Percentiles rank a stretch among this genome's conserved stretches.
Conservation (phyloP, 2,113 vertebrate genomes). For the Oreochromis tanganicae region DNA sequence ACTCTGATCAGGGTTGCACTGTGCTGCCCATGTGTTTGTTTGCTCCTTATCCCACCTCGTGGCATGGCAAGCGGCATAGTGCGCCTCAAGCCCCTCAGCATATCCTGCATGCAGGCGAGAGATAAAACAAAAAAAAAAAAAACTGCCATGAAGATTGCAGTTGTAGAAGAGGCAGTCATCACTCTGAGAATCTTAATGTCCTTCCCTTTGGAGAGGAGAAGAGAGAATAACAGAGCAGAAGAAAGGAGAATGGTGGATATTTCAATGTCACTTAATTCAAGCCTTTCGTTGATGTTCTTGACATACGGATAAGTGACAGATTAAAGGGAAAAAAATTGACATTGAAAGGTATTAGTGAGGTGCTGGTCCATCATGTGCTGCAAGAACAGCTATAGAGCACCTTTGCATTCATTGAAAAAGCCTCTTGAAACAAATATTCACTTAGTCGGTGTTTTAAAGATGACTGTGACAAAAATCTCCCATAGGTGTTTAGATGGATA, state of each 20-base stretch:
- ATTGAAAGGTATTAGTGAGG: background rate
- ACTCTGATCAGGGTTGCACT: conserved; percentile 64
- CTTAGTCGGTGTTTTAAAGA: background rate
- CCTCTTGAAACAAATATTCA: background rate
- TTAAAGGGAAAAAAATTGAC: background rate
- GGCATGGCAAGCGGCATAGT: conserved; percentile 29
- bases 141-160: conserved; percentile 33
- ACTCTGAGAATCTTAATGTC: conserved; percentile 56
- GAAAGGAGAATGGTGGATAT: background rate
- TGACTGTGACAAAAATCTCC: background rate
- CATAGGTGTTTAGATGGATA: background rate
- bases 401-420: background rate
- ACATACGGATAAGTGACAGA: background rate
- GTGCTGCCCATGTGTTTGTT: conserved; percentile 66
- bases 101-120: conserved; percentile 54
- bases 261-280: background rate
- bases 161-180: conserved; percentile 28
- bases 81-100: conserved; percentile 46
- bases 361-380: background rate
- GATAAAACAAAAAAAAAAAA: conserved; percentile 69
- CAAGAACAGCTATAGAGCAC: background rate
- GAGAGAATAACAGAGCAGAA: background rate
- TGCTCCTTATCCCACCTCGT: conserved; percentile 67
- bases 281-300: background rate
- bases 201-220: conserved; percentile 39